phyloP scores from a whole-genome alignment of 30 jellyfish, hydroid and myxozoan genomes.

The Rhopilema esculentum region DNA sequence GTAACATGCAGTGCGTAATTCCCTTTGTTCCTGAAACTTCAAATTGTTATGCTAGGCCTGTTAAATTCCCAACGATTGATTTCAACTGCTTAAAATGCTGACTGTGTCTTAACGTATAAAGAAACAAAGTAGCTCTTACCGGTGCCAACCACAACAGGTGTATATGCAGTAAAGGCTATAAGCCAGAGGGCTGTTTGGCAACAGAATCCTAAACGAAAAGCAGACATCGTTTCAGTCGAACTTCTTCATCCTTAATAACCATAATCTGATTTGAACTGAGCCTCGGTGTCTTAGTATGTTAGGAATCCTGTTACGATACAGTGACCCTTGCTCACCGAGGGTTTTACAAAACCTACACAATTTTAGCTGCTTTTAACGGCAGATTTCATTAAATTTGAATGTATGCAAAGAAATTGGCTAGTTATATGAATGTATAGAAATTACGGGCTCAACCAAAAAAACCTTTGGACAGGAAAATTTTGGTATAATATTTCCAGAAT shows the following conservation, averaged over 20 bases:
- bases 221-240: neutral
- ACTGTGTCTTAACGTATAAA: neutral
- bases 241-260: neutral
- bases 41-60: neutral
- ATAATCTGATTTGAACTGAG: neutral
- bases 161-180: neutral
- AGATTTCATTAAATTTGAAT: no score
- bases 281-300: neutral
- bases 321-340: neutral
- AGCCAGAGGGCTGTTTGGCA: neutral
- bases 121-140: neutral
- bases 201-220: neutral
- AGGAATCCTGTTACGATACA: neutral
- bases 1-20: no score
- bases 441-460: no score
- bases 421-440: no score
- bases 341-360: neutral
- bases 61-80: neutral
- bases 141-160: neutral
- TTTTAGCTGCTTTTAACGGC: neutral
- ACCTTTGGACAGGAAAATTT: no score
- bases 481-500: no score
- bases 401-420: no score
- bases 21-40: neutral
- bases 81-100: neutral